Evolutionary conservation across 2,797 vertebrate genomes (phyloP), one percentile per base, ranked within the genome.

Genomic region (Anisognathus igniventris): DNA sequence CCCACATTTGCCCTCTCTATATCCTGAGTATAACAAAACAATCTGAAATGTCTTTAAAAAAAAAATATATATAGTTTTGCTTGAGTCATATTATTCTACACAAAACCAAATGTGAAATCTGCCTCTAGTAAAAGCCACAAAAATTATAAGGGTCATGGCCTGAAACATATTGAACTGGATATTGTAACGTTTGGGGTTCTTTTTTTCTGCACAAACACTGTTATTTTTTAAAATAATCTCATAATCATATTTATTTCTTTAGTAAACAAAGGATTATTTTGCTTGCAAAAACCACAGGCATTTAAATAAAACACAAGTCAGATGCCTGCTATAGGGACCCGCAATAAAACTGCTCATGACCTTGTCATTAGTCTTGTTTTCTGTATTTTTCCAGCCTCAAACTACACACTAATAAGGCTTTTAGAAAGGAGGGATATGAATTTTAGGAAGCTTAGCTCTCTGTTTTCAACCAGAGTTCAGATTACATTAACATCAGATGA

Each of bases 351-450:
- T 94, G 84, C 94, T 92, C 64, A 53, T 94, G 95, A 96, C 95
- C 95, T 96, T 96, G 95, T 93, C 96, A 96, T 97, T 97, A 96
- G 81, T 94, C 86, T 94, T 95, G 90, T 95, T 96, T 97, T 88
- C 61, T 0, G 2, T 85, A 86, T 78, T 94, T 96, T 96, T 92
- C 68, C 67, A 91, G 95, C 93, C 95, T 95, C 90, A 86, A 96
- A 96, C 95, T 88, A 91, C 62, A 91, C 88, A 74, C 90, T 96
- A 95, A 96, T 94, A 97, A 96, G 95, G 93, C 92, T 96, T 97
- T 97, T 95, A 95, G 93, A 88, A 95, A 95, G 67, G 40, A 96
- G 33, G 78, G 84, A 94, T 92, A 94, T 95, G 96, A 94, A 97
- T 97, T 96, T 96, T 95, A 95, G 96, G 96, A 95, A 95, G 95